These are phyloP conservation scores for Pimpla rufipes DNA, from an alignment of 2,888 invertebrate species.

Conservation along the genomic window DNA sequence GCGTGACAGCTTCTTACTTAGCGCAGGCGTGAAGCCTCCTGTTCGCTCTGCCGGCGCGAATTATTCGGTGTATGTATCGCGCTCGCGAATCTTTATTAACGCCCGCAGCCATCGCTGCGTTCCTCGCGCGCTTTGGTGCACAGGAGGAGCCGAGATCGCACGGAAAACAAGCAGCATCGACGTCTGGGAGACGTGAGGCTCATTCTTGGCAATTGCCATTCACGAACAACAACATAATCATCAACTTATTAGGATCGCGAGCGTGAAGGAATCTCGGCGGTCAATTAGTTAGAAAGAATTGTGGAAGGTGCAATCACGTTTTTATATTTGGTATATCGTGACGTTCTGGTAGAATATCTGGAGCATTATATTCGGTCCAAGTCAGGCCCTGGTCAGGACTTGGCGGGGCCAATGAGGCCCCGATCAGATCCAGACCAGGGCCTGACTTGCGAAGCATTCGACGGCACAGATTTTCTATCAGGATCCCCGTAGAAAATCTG, in stretches of 20 bases:
- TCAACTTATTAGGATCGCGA: background rate
- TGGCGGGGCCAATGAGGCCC: too few relatives aligned
- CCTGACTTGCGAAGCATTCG: too few relatives aligned
- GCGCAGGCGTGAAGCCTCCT: conserved; percentile 61
- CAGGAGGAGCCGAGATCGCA: background rate
- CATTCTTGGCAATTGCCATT: background rate
- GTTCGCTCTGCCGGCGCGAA: conserved; percentile 63
- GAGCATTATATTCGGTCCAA: too few relatives aligned
- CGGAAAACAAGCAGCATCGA: background rate
- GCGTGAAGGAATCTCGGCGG: conserved; percentile 5
- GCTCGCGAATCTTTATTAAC: conserved; percentile 33
- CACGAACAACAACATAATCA: background rate
- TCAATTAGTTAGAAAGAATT: conserved; percentile 31
- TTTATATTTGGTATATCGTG: too few relatives aligned
- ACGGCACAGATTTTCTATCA: too few relatives aligned
- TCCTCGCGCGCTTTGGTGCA: background rate
- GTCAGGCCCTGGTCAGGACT: too few relatives aligned
- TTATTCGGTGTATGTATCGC: conserved; percentile 57
- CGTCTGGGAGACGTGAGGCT: background rate
- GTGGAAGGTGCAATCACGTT: background rate
- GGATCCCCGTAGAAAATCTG: too few relatives aligned
- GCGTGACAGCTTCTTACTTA: conserved; percentile 70
- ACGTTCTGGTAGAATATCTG: too few relatives aligned
- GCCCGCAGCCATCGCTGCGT: conserved; percentile 14
- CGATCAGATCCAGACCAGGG: too few relatives aligned